Evolutionary conservation across 2,113 vertebrate species (phyloP), one percentile per base, ranked within the genome.

Genomic region (Arenaria interpres): DNA sequence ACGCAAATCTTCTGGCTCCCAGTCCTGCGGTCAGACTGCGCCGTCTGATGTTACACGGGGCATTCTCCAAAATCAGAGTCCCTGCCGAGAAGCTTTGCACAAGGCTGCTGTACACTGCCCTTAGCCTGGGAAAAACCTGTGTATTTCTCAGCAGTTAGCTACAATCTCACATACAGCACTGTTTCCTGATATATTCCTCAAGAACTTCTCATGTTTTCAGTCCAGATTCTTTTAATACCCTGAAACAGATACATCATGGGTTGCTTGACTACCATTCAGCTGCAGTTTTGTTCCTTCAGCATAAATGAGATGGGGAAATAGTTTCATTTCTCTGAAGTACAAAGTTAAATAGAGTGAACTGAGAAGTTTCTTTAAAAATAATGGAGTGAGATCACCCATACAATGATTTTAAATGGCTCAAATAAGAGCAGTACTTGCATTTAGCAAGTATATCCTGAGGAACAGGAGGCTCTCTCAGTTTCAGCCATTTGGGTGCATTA

Each of bases 291-390:
- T 46, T 89, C 85, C 83, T 62, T 63, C 7, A 8, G 24, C 23
- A 53, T 2, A 53, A 90, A n/a, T 25, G 87, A 96, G 85, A 85
- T 14, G 53, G 56, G 88, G 86, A 93, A 94, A 68, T 54, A 54
- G 69, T 43, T 85, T 59, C 32, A 87, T 97, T 96, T 59, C 95
- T 94, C 85, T 17, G 7, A 83, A 87, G 81, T 53, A 83, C n/a
- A 33, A 85, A 91, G 87, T 95, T 95, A 96, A 97, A 97, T 80
- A 94, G 97, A 94, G 96, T 30, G 89, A 97, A 69, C 32, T 35
- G 92, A 89, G 87, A 46, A 89, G 79, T 76, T 94, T 80, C 67
- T 59, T 77, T 37, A 27, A 33, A 85, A 97, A 96, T 97, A 97
- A 94, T 71, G 84, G 90, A 41, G 90, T 72, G 96, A 95, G 92